Base-by-base conservation (phyloP, 1,140 invertebrate genomes). In the Penaeus vannamei region DNA sequence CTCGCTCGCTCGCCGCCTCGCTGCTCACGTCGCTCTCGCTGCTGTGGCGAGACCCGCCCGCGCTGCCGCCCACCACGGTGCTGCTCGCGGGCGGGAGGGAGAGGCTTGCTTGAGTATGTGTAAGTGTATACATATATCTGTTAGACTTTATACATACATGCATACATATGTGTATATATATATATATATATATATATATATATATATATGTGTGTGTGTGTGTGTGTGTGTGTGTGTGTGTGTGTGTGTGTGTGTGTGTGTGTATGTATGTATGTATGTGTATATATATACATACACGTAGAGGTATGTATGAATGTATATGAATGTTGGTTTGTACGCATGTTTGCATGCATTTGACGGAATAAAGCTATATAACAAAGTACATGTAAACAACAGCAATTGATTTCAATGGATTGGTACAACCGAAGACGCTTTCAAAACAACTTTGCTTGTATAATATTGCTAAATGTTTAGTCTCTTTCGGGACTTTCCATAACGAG, bases 11-110 rank as follows among this genome's bases (percentile, higher is more conserved):
- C 93, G 90, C 93, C 93, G 89, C 93, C 92, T 93, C 94, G 93
- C 83, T 94, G 93, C 87, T 94, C 84, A 89, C 94, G 93, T 89
- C 93, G 91, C 91, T 94, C 93, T 93, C 93, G 93, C 90, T 93
- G 93, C 91, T 94, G 92, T 84, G 94, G 93, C 91, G 93, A 92
- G 62, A 90, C 7, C 89, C 85, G 7, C 90, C 42, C 87, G 85
- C 76, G 88, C 87, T 80, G 87, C 46, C 84, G 32, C 17, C 82
- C 59, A 84, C 59, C 23, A 88, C 83, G 17, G 81, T 81, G 23
- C 61, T 88, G 36, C 80, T 88, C 64, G 29, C 23, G 46, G 32
- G 72, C 23, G 22, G 3, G 26, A 17, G 20, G 5, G 59, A 32
- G 42, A 26, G n/a, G n/a, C 10, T 26, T 29, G 36, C 14, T 7